These are phyloP conservation scores for Laticauda laticaudata DNA, from an alignment of 2,113 vertebrate genomes.

Conservation along the genomic window DNA sequence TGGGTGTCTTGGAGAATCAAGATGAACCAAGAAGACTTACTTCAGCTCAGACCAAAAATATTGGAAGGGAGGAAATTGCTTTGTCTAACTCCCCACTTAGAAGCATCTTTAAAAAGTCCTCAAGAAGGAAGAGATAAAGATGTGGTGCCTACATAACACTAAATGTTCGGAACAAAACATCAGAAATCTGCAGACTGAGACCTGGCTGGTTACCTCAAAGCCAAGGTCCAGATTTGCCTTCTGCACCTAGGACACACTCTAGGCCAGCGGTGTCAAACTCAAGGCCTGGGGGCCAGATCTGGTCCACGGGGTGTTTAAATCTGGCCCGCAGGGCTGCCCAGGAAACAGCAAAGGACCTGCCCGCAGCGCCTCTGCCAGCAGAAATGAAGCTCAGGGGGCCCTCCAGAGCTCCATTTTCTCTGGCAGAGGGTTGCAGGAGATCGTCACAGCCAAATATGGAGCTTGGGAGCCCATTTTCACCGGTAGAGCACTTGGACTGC, in stretches of 20 bases:
- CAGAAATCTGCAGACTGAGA: not conserved
- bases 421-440: no score
- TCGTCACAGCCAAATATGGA: no score
- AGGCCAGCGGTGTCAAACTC: no score
- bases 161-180: not conserved
- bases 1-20: not conserved
- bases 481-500: no score
- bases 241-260: not conserved
- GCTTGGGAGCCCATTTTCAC: no score
- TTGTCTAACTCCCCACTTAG: not conserved
- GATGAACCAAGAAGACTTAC: not conserved
- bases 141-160: not conserved
- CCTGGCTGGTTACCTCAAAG: not conserved
- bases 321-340: no score
- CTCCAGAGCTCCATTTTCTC: no score
- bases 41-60: not conserved
- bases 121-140: not conserved
- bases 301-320: no score
- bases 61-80: not conserved
- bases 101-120: not conserved
- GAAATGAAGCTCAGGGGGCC: no score
- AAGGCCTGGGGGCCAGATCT: no score
- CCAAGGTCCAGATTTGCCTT: not conserved
- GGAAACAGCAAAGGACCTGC: not conserved
- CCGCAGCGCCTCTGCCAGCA: no score